phyloP scores from a whole-genome alignment of 2,113 vertebrate genomes.

The Coregonus clupeaformis region DNA sequence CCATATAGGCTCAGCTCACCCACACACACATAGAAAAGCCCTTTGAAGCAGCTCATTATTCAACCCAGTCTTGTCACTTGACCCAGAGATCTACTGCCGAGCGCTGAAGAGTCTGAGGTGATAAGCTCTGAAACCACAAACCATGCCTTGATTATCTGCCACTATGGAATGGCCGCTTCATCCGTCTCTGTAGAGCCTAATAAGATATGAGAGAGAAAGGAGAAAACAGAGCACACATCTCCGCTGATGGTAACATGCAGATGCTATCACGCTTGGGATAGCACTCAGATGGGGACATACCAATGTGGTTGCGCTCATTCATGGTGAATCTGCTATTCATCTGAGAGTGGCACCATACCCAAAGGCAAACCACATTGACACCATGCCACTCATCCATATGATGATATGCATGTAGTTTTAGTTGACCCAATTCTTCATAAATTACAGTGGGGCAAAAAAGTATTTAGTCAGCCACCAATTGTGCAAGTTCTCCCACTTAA shows the following conservation, averaged over 20 bases:
- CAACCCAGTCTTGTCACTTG: too few species aligned
- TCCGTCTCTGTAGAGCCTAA: background rate
- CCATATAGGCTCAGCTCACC: background rate
- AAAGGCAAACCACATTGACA: background rate
- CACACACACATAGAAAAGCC: too few species aligned
- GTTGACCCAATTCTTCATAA: background rate
- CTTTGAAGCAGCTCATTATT: too few species aligned
- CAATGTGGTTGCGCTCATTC: too few species aligned
- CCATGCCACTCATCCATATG: background rate
- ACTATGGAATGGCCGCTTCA: background rate
- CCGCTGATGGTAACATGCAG: background rate
- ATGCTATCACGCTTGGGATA: constrained; percentile 5
- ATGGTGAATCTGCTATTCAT: too few species aligned
- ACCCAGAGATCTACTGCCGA: too few species aligned
- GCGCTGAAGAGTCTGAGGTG: too few species aligned
- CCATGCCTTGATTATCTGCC: background rate
- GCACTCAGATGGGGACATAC: constrained; percentile 10
- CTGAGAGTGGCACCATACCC: background rate
- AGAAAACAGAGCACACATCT: background rate
- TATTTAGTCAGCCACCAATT: too few species aligned
- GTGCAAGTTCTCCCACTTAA: too few species aligned
- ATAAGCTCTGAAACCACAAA: background rate
- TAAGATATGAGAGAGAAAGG: background rate
- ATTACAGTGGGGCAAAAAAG: too few species aligned
- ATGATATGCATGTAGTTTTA: background rate